Evolutionary conservation across 2,797 vertebrate genomes (phyloP), one percentile per base, ranked within the genome.

Genomic region (Micromesistius poutassou): DNA sequence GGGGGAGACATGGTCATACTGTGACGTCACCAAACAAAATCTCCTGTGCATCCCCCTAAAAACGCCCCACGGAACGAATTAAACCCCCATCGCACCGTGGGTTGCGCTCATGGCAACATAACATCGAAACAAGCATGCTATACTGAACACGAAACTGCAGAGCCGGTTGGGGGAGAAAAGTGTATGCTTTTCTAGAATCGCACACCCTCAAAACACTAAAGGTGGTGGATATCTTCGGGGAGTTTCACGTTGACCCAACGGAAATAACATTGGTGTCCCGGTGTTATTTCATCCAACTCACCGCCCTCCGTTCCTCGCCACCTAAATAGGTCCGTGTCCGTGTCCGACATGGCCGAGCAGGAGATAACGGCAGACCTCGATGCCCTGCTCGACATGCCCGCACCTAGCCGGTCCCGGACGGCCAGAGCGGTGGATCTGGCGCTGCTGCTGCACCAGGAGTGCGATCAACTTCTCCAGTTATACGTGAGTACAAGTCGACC

Each of bases 401-500:
- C 33, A 74, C 33, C 83, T 1, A 87, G 77, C 25, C 75, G 74
- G 38, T 81, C 89, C 3, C 80, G 73, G 38, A 90, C 92, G 8
- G 88, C 66, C 38, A 86, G 85, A 83, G 93, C 93, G 30, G 92
- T 89, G 74, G 80, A 81, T n/a, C 84, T 94, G 0, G 93, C 94
- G 12, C 91, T 91, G 66, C 81, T 94, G 0, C 77, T 95, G 76
- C 93, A 91, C 81, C 73, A 81, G 13, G 94, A 95, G 74, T 93
- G 93, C 38, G 78, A 73, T 1, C 76, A 42, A 14, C 87, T 95
- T 62, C 90, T 94, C 70, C 86, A 92, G 86, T 81, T 94, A 30
- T 95, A 93, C 76, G 94, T 95, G 88, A 95, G 94, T 93, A 25
- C 70, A 40, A 0, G 35, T 31, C 13, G 10, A 13, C 76, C 30